Conservation (phyloP, 2,888 invertebrate species). For the Caenorhabditis uteleia region DNA sequence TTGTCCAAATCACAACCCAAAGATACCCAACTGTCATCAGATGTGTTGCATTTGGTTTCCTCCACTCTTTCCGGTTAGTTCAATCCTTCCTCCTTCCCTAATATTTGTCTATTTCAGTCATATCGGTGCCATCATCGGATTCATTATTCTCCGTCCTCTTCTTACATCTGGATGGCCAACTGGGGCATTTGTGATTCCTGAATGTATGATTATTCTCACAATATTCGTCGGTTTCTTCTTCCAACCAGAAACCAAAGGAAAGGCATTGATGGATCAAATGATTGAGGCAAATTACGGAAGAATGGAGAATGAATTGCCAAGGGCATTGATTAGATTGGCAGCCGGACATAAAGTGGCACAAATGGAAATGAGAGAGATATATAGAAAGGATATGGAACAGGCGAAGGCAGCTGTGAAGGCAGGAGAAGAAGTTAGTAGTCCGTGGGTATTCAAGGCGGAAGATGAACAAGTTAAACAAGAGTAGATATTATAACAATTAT, state of each 20-base stretch:
- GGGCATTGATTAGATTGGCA: slow-evolving; percentile 60
- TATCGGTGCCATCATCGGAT: slow-evolving; percentile 60
- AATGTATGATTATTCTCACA: slow-evolving; percentile 55
- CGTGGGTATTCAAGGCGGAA: slow-evolving; percentile 44
- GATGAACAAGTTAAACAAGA: slow-evolving; percentile 8
- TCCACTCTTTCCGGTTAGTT: slow-evolving; percentile 58
- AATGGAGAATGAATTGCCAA: slow-evolving; percentile 58
- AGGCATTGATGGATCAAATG: slow-evolving; percentile 65
- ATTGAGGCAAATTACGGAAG: slow-evolving; percentile 60
- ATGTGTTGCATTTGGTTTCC: slow-evolving; percentile 64
- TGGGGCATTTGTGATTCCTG: slow-evolving; percentile 60
- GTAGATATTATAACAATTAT: slow-evolving; percentile 5
- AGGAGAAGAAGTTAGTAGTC: slow-evolving; percentile 38
- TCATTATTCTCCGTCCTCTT: slow-evolving; percentile 57
- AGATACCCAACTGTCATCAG: slow-evolving; percentile 66
- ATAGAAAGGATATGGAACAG: slow-evolving; percentile 39
- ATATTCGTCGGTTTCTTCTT: slow-evolving; percentile 60
- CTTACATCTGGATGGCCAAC: slow-evolving; percentile 48
- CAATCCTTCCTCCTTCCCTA: neutral
- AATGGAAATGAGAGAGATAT: slow-evolving; percentile 47
- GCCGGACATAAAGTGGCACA: slow-evolving; percentile 62
- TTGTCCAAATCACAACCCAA: slow-evolving; percentile 62
- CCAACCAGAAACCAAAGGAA: slow-evolving; percentile 62
- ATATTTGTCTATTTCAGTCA: slow-evolving; percentile 43
- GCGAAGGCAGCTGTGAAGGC: slow-evolving; percentile 34